These are phyloP conservation scores for Amia ocellicauda DNA, from an alignment of 2,113 vertebrate genomes.

Conservation along the genomic window DNA sequence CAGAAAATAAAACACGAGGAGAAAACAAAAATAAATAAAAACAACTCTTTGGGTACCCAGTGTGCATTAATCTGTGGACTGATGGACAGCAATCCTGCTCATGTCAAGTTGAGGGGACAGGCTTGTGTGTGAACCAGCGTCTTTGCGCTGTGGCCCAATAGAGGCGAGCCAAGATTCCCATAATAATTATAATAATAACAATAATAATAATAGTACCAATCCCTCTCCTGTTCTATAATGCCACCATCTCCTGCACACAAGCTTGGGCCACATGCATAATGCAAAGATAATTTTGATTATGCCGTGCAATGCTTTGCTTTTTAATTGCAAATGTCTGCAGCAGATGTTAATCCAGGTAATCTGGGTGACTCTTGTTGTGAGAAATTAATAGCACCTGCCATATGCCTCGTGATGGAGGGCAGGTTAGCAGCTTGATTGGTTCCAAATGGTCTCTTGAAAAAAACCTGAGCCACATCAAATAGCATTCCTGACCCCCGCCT, in stretches of 20 bases:
- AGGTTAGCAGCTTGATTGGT: slow-evolving; percentile 38
- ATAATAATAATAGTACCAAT: too few species aligned
- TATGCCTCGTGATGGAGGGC: slow-evolving; percentile 17
- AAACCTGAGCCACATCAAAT: slow-evolving; percentile 35
- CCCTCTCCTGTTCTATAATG: slow-evolving; percentile 11
- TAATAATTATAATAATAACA: too few species aligned
- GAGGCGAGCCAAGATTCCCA: too few species aligned
- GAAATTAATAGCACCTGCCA: slow-evolving; percentile 55
- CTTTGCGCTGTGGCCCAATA: too few species aligned
- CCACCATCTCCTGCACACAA: slow-evolving; percentile 44
- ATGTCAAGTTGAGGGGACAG: too few species aligned
- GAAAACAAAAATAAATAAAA: too few species aligned
- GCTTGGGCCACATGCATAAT: slow-evolving; percentile 38
- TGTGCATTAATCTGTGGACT: too few species aligned
- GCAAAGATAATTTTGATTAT: slow-evolving; percentile 10
- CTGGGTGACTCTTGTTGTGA: slow-evolving; percentile 34
- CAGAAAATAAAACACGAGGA: too few species aligned
- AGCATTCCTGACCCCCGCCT: slow-evolving; percentile 31
- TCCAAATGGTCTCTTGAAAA: slow-evolving; percentile 48
- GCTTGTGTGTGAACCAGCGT: too few species aligned
- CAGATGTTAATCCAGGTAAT: slow-evolving; percentile 35
- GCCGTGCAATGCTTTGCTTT: too few species aligned
- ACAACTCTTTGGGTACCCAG: too few species aligned
- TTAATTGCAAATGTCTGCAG: slow-evolving; percentile 9
- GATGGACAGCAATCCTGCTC: too few species aligned